phyloP scores from a whole-genome alignment of 2,797 vertebrate species.

The Enteromius radiatus region DNA sequence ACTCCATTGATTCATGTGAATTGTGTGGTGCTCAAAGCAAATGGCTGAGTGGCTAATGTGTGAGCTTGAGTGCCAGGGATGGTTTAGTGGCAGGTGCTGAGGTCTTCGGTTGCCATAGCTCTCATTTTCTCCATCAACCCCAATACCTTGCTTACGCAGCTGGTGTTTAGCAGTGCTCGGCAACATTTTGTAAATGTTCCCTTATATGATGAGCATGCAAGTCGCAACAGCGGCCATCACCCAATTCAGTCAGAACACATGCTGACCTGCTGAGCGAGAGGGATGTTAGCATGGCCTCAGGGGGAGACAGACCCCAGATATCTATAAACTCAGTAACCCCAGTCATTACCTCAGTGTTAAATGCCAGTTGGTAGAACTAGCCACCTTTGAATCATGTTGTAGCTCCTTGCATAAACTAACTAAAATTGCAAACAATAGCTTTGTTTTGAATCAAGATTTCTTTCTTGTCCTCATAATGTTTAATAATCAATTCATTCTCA shows the following conservation, averaged over 20 bases:
- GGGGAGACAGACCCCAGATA: conserved; percentile 11
- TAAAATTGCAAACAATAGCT: background rate
- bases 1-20: conserved; percentile 1
- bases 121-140: background rate
- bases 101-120: background rate
- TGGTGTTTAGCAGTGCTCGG: background rate
- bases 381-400: background rate
- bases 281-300: conserved; percentile 9
- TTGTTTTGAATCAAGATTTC: background rate
- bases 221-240: background rate
- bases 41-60: conserved; percentile 9
- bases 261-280: conserved; percentile 6
- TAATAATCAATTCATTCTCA: background rate
- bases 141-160: background rate
- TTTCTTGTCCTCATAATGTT: background rate
- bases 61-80: conserved; percentile 13
- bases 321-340: background rate
- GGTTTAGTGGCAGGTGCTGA: background rate
- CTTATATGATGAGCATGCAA: background rate
- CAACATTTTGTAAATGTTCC: background rate
- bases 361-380: conserved; percentile 5
- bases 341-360: conserved; percentile 21
- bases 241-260: background rate
- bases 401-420: background rate
- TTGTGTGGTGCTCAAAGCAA: background rate